phyloP scores from a whole-genome alignment of 1,140 invertebrate species.

The Aethina tumida region DNA sequence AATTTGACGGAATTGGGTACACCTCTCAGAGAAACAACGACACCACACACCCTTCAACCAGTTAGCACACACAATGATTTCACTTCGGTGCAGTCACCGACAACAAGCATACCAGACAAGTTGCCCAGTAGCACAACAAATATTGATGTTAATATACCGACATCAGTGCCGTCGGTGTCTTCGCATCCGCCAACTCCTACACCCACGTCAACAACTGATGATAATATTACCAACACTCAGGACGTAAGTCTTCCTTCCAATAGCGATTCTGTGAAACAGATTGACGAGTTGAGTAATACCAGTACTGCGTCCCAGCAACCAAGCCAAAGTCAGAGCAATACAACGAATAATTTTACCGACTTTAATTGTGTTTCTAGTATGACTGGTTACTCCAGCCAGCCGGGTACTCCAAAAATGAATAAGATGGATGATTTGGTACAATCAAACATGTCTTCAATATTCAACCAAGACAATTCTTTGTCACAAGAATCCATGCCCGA shows the following conservation, averaged over 20 bases:
- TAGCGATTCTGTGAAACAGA: constrained; percentile 26
- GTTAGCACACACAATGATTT: constrained; percentile 29
- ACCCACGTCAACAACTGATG: constrained; percentile 36
- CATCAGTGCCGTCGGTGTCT: constrained; percentile 27
- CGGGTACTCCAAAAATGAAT: constrained; percentile 34
- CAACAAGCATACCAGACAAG: constrained; percentile 34
- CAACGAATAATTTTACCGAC: constrained; percentile 29
- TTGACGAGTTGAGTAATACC: constrained; percentile 26
- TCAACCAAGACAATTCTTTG: constrained; percentile 29
- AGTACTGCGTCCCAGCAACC: constrained; percentile 24
- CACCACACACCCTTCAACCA: constrained; percentile 25
- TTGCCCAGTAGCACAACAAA: constrained; percentile 34
- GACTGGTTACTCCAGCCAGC: constrained; percentile 32
- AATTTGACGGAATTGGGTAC: too few species aligned
- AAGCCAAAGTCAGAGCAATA: constrained; percentile 24
- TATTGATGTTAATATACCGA: constrained; percentile 24
- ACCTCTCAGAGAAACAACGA: constrained; percentile 12
- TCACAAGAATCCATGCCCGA: constrained; percentile 26
- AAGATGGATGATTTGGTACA: constrained; percentile 34
- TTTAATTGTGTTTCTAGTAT: constrained; percentile 31
- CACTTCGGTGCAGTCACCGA: constrained; percentile 29
- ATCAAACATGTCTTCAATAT: constrained; percentile 24
- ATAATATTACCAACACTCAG: constrained; percentile 30
- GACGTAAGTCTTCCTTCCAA: constrained; percentile 31
- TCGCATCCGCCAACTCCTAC: constrained; percentile 36